Evolutionary conservation across 2,113 vertebrate genomes (phyloP), one percentile per base, ranked within the genome.

Genomic region (Phalacrocorax brasilianus): DNA sequence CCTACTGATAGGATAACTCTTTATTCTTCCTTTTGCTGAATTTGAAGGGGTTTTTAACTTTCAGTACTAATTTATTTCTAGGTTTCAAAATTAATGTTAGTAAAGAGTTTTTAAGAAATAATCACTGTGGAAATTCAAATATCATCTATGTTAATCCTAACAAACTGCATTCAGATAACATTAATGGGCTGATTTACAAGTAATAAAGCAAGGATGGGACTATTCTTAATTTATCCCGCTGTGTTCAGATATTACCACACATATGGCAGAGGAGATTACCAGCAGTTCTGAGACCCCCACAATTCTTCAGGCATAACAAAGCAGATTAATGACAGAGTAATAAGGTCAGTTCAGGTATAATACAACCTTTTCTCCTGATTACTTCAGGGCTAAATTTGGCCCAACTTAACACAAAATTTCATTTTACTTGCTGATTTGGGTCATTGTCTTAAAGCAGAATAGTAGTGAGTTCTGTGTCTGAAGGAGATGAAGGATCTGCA

Each of bases 111-210:
- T 86, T 66, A 58, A 77, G 78, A 74, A 66, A 50, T n/a, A 88
- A 91, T 91, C 67, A 73, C 59, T 70, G 21, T 77, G 78, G 66
- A 66, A 95, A 94, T 89, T 95, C 47, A 91, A 95, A 92, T 86
- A 85, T 49, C 67, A 53, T 84, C 71, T 80, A 20, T 35, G 23
- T 56, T 97, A 89, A 94, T 96, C 71, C 50, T 68, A 89, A 96
- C n/a, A 92, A 93, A 86, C 52, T 73, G 45, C 79, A 85, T 67
- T 94, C 79, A 91, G 83, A 94, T 94, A 94, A 96, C 44, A 82
- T 89, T 92, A 95, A 93, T 81, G 52, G 70, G 22, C 71, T 95
- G 58, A 96, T 93, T 96, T 97, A 96, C 94, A 95, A 97, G 90
- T 83, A 96, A 95, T 72, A 94, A 91, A 95, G 62, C 56, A 85